Evolutionary conservation across 2,113 vertebrate species (phyloP), one percentile per base, ranked within the genome.

Genomic region (Lepus timidus): DNA sequence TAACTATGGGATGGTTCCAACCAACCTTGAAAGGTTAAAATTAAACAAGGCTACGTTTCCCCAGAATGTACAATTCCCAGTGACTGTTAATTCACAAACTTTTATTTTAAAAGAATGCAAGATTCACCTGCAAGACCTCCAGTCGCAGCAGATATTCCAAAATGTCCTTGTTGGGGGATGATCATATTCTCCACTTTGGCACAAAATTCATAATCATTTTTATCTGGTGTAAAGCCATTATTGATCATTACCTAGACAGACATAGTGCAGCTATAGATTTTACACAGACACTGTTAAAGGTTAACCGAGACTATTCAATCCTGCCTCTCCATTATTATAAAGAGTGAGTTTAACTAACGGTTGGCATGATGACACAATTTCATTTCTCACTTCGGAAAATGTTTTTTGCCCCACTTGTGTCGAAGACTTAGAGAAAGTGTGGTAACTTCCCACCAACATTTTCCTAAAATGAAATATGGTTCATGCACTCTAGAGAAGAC

Each of bases 151-250:
- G 99, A 99, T 97, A 99, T 98, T 78, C 99, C 99, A 94, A 99
- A 99, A 97, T 99, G 99, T 1, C 99, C 99, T 29, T 99, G 98
- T 0, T 70, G 25, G 5, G 99, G 99, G 94, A 99, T 97, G 20
- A 99, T 11, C 99, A 99, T 99, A 87, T 99, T 99, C 55, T 99
- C 99, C 68, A 99, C 98, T 98, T 98, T 99, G 0, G 99, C 98
- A 96, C 99, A 99, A 96, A 99, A 99, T 95, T 99, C 99, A 84
- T 99, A 99, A 97, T 99, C 99, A 0, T 99, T 99, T 97, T 98
- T 99, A 97, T 99, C 99, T 6, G 99, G 99, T 96, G 99, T 99
- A 97, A 99, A 99, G 75, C 99, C 99, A 16, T 99, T 99, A 98
- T 99, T 99, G 97, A 99, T 99, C 98, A 99, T 98, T 52, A 99